Conservation (phyloP, 2,113 vertebrate species). For the Eolophus roseicapilla region DNA sequence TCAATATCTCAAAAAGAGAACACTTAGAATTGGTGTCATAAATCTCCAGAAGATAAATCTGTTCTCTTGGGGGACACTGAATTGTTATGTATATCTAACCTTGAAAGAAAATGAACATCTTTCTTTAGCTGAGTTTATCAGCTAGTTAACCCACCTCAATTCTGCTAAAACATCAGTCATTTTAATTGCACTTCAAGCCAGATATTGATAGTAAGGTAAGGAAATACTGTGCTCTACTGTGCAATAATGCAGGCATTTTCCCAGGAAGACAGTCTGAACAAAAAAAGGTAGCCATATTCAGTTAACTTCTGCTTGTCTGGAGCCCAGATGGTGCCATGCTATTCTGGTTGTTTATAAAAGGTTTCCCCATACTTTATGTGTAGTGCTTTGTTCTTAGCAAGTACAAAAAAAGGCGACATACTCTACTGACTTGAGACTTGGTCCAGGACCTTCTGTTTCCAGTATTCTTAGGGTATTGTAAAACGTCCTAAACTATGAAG, state of each 20-base stretch:
- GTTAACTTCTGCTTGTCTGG: not conserved
- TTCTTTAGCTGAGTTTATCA: conserved; percentile 9
- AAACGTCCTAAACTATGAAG: not conserved
- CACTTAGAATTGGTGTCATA: not conserved
- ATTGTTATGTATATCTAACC: not conserved
- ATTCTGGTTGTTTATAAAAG: not conserved
- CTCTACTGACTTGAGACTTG: not conserved
- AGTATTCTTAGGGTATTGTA: not conserved
- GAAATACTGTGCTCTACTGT: not conserved
- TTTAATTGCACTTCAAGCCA: not conserved
- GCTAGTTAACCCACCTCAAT: not conserved
- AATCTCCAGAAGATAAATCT: not conserved
- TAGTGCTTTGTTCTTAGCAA: not conserved
- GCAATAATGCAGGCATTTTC: not conserved
- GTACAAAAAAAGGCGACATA: not conserved
- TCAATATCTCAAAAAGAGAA: not conserved
- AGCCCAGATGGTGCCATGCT: not conserved
- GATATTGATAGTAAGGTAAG: not conserved
- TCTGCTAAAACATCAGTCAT: not conserved
- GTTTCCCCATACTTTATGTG: not conserved
- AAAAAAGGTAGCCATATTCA: not conserved
- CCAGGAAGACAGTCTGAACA: not conserved
- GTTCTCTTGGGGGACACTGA: not conserved
- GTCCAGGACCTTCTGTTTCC: not conserved
- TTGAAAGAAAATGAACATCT: not conserved